phyloP scores from a whole-genome alignment of 2,797 vertebrate genomes.

The Anolis apletophallus region DNA sequence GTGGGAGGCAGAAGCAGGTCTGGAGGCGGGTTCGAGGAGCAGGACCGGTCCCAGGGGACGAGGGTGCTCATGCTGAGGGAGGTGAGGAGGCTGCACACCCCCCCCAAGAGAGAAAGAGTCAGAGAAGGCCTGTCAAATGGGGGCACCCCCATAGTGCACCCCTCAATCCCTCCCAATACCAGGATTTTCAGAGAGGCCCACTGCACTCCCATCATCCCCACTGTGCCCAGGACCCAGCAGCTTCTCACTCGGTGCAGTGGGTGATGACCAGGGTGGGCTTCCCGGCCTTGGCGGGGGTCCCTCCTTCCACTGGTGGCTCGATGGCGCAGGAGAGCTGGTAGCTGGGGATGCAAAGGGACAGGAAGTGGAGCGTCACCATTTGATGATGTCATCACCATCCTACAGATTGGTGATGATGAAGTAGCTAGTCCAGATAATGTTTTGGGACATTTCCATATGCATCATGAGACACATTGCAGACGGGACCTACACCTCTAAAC shows the following conservation, averaged over 20 bases:
- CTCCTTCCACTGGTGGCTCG: constrained; percentile 76
- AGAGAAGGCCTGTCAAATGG: not conserved
- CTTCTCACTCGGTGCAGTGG: constrained; percentile 87
- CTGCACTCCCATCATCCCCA: not conserved
- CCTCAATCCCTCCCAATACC: not conserved
- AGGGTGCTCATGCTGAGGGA: constrained; percentile 75
- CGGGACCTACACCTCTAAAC: too few species aligned
- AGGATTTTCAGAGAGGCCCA: too few species aligned
- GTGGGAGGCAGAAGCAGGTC: constrained; percentile 69
- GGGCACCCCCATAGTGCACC: not conserved
- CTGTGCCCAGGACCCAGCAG: too few species aligned
- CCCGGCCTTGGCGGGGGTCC: constrained; percentile 72
- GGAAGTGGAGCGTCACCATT: fast-evolving
- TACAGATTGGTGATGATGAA: too few species aligned
- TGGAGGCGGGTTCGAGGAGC: constrained; percentile 44
- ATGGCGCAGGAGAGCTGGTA: constrained; percentile 90
- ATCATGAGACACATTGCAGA: too few species aligned
- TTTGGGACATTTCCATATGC: too few species aligned
- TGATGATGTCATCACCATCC: too few species aligned
- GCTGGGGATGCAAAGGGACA: constrained; percentile 64
- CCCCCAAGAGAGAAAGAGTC: too few species aligned
- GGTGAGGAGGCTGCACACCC: constrained; percentile 75
- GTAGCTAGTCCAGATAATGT: too few species aligned
- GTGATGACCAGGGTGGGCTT: constrained; percentile 88
- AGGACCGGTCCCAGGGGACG: constrained; percentile 73